A percentile compares a stretch with the other conserved stretches of the same genome.
Evolutionary conservation across 2,888 invertebrate genomes (phyloP).

Genomic region (Pachymerium ferrugineum): DNA sequence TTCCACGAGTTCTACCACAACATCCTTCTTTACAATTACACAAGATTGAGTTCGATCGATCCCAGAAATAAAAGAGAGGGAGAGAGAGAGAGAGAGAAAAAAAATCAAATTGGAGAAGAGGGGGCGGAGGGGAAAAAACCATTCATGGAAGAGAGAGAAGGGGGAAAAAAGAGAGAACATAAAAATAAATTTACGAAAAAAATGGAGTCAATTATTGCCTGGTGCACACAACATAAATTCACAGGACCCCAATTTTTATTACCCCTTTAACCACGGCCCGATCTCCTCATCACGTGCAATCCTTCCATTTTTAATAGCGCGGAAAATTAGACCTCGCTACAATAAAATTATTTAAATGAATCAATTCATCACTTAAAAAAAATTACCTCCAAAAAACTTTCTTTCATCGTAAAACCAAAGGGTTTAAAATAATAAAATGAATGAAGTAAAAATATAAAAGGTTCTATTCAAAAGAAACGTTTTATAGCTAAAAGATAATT

Average conservation of each 20-base stretch:
- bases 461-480: too few relatives aligned
- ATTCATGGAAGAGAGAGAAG: background rate
- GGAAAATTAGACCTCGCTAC: constrained; percentile 10
- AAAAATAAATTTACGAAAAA: constrained; percentile 17
- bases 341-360: constrained; percentile 1
- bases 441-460: too few relatives aligned
- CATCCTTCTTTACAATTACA: constrained; percentile 26
- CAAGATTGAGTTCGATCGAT: constrained; percentile 20
- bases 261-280: background rate
- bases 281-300: background rate
- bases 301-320: constrained; percentile 22
- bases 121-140: background rate
- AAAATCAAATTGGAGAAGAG: background rate
- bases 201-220: constrained; percentile 27
- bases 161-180: constrained; percentile 4
- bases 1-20: background rate
- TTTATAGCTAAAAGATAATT: too few relatives aligned
- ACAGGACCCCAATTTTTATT: constrained; percentile 1
- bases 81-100: background rate
- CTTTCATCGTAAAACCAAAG: too few relatives aligned
- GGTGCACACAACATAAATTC: constrained; percentile 24
- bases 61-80: background rate
- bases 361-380: too few relatives aligned
- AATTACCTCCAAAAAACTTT: too few relatives aligned
- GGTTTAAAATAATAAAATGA: too few relatives aligned